These are phyloP conservation scores for Clarias gariepinus DNA, from an alignment of 2,113 vertebrate species.

Conservation along the genomic window DNA sequence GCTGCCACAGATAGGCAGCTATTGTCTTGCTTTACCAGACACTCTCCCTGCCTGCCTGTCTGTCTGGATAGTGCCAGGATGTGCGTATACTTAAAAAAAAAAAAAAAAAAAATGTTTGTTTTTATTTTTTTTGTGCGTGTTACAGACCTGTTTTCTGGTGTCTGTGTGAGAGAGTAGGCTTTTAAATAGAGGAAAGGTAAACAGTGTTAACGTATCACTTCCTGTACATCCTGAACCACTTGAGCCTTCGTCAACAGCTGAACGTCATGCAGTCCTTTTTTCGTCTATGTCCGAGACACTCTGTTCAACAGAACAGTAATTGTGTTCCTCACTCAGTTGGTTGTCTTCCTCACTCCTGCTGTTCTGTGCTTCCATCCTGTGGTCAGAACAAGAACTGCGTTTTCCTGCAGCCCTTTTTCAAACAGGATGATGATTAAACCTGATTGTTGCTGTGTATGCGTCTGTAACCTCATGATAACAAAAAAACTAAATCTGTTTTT, in stretches of 20 bases:
- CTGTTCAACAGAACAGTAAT: neutral
- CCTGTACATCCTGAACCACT: neutral
- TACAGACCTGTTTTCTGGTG: neutral
- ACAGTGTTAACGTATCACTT: neutral
- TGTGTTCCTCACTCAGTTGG: neutral
- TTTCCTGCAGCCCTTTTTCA: neutral
- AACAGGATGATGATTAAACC: neutral
- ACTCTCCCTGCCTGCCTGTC: constrained; percentile 8
- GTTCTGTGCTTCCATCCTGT: constrained; percentile 49
- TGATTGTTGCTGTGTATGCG: neutral
- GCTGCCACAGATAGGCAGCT: constrained; percentile 29
- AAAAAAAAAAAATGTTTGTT: too few relatives aligned
- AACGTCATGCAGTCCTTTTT: neutral
- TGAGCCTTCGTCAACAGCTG: neutral
- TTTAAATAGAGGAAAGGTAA: neutral
- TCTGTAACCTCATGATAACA: constrained; percentile 5
- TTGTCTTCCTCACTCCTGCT: constrained; percentile 4
- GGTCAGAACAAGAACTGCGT: constrained; percentile 26
- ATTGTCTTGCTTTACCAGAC: constrained; percentile 35
- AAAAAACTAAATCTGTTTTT: neutral
- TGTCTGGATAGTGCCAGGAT: neutral
- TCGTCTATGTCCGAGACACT: neutral
- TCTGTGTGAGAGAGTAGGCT: neutral
- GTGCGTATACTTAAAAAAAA: too few relatives aligned
- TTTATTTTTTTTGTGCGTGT: neutral